A percentile compares a stretch with the other conserved stretches of the same genome.
Conservation (phyloP, 2,888 invertebrate genomes). For the Marasmarcha lunaedactyla region DNA sequence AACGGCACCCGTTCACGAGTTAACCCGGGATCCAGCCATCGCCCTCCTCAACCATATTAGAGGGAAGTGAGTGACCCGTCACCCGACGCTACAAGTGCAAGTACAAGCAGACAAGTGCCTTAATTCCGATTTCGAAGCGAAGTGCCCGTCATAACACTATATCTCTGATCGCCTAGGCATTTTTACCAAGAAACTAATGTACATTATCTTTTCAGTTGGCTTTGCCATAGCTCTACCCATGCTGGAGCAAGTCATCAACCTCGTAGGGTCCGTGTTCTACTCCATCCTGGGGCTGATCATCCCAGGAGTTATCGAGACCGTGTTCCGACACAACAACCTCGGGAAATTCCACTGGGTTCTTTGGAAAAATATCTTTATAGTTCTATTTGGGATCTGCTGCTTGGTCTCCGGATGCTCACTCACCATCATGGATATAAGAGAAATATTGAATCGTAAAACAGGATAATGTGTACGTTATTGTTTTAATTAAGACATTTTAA, state of each 20-base stretch:
- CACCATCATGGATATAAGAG: constrained; percentile 46
- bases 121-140: no score
- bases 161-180: no score
- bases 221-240: constrained; percentile 58
- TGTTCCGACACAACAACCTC: constrained; percentile 76
- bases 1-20: no score
- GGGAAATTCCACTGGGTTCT: constrained; percentile 77
- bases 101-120: no score
- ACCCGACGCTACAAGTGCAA: no score
- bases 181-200: no score
- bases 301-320: constrained; percentile 79
- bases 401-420: constrained; percentile 73
- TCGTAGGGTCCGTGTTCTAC: constrained; percentile 70
- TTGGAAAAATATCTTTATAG: constrained; percentile 74
- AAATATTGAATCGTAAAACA: constrained; percentile 59
- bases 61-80: no score
- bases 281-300: constrained; percentile 80
- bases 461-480: constrained; percentile 10
- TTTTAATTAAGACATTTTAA: neutral
- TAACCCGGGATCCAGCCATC: no score
- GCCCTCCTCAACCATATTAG: no score
- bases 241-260: constrained; percentile 57
- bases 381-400: constrained; percentile 72
- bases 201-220: constrained; percentile 42
- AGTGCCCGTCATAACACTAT: no score